These are phyloP conservation scores for Tiliqua scincoides DNA, from an alignment of 2,113 vertebrate genomes.

Conservation along the genomic window DNA sequence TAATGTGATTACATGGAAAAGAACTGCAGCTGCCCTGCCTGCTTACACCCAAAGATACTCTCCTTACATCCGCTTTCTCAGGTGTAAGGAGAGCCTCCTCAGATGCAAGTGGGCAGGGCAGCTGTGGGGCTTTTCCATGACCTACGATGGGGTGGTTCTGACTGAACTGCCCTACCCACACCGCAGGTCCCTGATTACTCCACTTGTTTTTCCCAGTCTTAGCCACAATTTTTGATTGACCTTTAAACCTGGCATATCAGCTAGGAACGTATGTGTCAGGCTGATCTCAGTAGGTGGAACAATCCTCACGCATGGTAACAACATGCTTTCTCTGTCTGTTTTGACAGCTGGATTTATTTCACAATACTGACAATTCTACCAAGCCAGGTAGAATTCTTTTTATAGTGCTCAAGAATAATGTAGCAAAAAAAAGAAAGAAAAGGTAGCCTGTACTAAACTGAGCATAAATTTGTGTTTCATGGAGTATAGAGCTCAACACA, in stretches of 20 bases:
- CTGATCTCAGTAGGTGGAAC: constrained; percentile 15
- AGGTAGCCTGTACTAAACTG: constrained; percentile 20
- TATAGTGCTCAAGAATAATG: constrained; percentile 45
- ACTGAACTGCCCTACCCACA: too few species aligned
- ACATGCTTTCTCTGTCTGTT: constrained; percentile 27
- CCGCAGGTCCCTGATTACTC: too few species aligned
- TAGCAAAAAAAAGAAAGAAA: constrained; percentile 19
- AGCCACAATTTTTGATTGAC: constrained; percentile 22
- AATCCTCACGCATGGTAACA: neutral
- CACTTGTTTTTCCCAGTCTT: neutral
- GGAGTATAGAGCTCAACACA: neutral
- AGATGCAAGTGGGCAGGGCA: too few species aligned
- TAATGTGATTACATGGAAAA: too few species aligned
- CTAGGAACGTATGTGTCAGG: neutral
- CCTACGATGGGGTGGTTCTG: too few species aligned
- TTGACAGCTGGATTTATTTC: constrained; percentile 44
- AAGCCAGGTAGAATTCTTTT: constrained; percentile 10
- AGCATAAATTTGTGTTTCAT: neutral
- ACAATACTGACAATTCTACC: constrained; percentile 16
- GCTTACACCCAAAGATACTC: too few species aligned
- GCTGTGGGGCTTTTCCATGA: too few species aligned
- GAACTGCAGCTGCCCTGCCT: too few species aligned
- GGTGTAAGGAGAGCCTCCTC: too few species aligned
- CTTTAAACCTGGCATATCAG: neutral
- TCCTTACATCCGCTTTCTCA: too few species aligned